Evolutionary conservation across 1,140 invertebrate species (phyloP), one percentile per base, ranked within the genome.

Genomic region (Tetramorium simillimum): DNA sequence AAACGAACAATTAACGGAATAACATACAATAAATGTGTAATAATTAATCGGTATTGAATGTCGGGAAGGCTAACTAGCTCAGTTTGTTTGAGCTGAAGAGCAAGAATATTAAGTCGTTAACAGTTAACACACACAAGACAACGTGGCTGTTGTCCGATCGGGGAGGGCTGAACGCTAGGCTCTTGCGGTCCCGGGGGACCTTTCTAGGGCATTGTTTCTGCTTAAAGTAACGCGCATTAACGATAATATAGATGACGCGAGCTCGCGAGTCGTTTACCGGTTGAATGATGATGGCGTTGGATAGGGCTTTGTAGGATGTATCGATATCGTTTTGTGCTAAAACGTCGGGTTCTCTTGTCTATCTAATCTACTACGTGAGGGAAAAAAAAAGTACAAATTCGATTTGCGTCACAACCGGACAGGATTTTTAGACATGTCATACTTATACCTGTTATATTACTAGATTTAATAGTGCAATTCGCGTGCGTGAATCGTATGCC

Each of bases 351-450:
- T 94, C 90, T 94, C 90, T 93, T 89, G 91, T 91, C 91, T 60
- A 60, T 81, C 28, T 92, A 90, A 92, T 91, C 89, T 92, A 92
- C 87, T 91, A 91, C 87, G 89, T 76, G 89, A 92, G 89, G 33
- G 24, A 14, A 90, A 92, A 93, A 93, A 94, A 94, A 94, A 94
- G 94, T 95, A 95, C 94, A 95, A 95, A 95, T 95, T 95, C 93
- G 89, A 93, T 93, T 94, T 93, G 92, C 91, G 92, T 93, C 91
- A 94, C 90, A 93, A 93, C 92, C 91, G 91, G 91, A 93, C 91
- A 93, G 91, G 90, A 94, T 93, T 95, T 93, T 94, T 92, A 88
- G 90, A 92, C 89, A 93, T 88, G 93, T 94, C 93, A 91, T 92
- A 93, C 90, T 92, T 90, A 94, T 93, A 94, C 90, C 91, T 94